Percentiles rank a stretch among this genome's conserved stretches.
Evolutionary conservation across 2,888 invertebrate species (phyloP).

Genomic region (Celastrina argiolus): DNA sequence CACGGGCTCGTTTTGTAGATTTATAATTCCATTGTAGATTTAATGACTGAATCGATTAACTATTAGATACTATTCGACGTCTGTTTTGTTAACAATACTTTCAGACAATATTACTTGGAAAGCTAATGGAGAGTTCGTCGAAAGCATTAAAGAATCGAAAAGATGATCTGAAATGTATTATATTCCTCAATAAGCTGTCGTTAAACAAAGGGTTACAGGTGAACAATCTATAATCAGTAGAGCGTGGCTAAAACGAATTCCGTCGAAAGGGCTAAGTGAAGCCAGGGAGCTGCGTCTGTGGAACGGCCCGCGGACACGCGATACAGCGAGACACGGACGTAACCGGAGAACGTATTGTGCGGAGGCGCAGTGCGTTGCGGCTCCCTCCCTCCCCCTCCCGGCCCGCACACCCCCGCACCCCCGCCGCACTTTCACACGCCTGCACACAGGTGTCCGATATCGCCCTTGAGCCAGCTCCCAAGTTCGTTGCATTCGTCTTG

Average conservation of each 20-base stretch:
- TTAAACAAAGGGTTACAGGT: constrained; percentile 34
- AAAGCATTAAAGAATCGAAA: background rate
- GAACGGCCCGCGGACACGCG: constrained; percentile 43
- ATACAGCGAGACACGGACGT: constrained; percentile 70
- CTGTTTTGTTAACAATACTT: background rate
- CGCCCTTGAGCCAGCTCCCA: constrained; percentile 70
- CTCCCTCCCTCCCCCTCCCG: constrained; percentile 36
- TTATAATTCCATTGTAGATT: background rate
- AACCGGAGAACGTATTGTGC: constrained; percentile 74
- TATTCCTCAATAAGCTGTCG: background rate
- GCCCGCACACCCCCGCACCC: constrained; percentile 30
- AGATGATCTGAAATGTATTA: background rate
- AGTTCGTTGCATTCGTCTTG: constrained; percentile 50
- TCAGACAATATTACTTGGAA: too few relatives aligned
- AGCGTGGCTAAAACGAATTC: constrained; percentile 57
- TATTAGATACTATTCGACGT: background rate
- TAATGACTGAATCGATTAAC: constrained; percentile 1
- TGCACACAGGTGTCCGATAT: constrained; percentile 73
- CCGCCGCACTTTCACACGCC: constrained; percentile 67
- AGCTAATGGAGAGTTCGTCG: too few relatives aligned
- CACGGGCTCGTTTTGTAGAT: constrained; percentile 5
- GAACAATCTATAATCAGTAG: constrained; percentile 52
- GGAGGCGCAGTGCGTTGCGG: constrained; percentile 70
- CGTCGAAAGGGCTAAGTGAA: constrained; percentile 64
- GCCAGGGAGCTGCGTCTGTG: constrained; percentile 40